Base-by-base conservation (phyloP, 2,888 invertebrate genomes). In the Cynaeus angustus region DNA sequence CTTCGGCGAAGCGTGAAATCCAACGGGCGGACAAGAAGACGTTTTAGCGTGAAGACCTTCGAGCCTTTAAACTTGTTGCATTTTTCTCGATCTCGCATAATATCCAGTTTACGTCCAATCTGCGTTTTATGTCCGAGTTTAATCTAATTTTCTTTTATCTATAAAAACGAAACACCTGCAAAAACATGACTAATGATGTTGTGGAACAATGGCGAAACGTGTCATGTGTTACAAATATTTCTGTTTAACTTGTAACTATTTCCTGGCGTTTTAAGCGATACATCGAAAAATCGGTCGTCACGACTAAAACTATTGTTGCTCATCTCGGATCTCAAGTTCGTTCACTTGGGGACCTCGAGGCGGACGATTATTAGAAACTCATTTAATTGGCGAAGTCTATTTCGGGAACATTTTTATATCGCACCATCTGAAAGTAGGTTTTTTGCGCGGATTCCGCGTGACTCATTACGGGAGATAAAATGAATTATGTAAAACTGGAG, bases 381-480 rank as follows among this genome's bases (percentile, higher is more conserved):
- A 61, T 61, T 56, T 61, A 61, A 61, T 61, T 61, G 61, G 38
- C 61, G 38, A 61, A 61, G 9, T 61, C 61, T 61, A 61, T 61
- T 61, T 61, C 48, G 28, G 61, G 61, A 50, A 48, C 8, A 21
- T 21, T 61, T 58, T 48, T 61, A 37, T 33, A 48, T 30, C 12
- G 55, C 38, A 58, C 41, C 33, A 46, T 59, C 59, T 46, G n/a
- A 41, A 28, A 12, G 21, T 21, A 3, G 21, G 21, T 21, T 21
- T 21, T 21, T 21, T 21, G 21, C 21, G 4, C 21, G 21, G 43
- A 58, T 58, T 58, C 28, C 28, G 10, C n/a, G 30, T 59, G 59
- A 59, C 26, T 59, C 59, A 59, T 9, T 59, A 61, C 46, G 12
- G 41, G 41, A 41, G 41, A 41, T 41, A 41, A 41, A 10, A 13